Evolutionary conservation across 2,888 invertebrate species (phyloP), one percentile per base, ranked within the genome.

Genomic region (Psylliodes chrysocephalus): DNA sequence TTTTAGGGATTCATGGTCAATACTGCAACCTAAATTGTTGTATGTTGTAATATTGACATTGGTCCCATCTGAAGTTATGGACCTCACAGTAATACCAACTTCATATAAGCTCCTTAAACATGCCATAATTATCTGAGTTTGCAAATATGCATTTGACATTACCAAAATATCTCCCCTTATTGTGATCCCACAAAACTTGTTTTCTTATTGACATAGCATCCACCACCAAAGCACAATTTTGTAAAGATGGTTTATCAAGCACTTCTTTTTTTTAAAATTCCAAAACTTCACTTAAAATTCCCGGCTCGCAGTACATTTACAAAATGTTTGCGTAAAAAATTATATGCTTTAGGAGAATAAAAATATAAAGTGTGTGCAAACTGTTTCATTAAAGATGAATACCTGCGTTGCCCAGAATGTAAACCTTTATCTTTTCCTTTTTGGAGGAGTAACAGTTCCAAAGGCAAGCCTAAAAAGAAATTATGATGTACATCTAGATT

Each of bases 31-130:
- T 22, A 69, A 61, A 33, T 60, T 55, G 2, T 42, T 63, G 33
- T 51, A 69, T 15, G 65, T 71, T 49, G 59, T 7, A 38, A 71
- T 60, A 67, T 73, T n/a, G n/a, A n/a, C n/a, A n/a, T n/a, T n/a
- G n/a, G n/a, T n/a, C 1, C 70, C 70, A 68, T 73, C 71, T 35
- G 63, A 61, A 12, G 70, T 70, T 17, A 72, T 60, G 22, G 67
- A 66, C 22, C 64, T 60, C 7, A 67, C 30, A 28, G 51, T 69
- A 22, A 71, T 59, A 18, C 67, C 68, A 57, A 56, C 14, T 17
- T 71, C 66, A 61, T 38, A 66, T 33, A 68, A 49, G 30, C 60
- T 68, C 46, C 55, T 59, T 42, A 72, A 17, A 25, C 51, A 59
- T n/a, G 19, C 14, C 6, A 14, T 63, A 38, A 71, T 60, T 33